These are phyloP conservation scores for Cyphotilapia sp. DNA, from an alignment of 2,113 vertebrate genomes.

Conservation along the genomic window DNA sequence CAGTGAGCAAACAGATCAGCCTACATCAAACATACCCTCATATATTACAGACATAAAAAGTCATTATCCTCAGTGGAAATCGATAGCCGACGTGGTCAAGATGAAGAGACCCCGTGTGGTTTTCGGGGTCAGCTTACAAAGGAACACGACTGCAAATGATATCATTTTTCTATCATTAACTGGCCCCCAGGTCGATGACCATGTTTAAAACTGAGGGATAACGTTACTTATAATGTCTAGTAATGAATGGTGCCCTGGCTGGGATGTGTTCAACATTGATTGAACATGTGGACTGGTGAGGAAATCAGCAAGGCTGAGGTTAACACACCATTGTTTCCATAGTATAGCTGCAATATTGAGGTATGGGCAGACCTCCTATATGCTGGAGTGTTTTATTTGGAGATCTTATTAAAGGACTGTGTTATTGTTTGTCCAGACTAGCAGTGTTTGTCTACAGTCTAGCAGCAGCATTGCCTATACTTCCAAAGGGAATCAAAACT, in stretches of 20 bases:
- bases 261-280: constrained; percentile 46
- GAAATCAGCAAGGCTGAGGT: constrained; percentile 6
- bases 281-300: neutral
- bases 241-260: constrained; percentile 54
- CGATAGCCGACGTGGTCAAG: constrained; percentile 61
- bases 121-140: constrained; percentile 65
- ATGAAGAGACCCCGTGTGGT: constrained; percentile 61
- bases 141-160: constrained; percentile 57
- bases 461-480: neutral
- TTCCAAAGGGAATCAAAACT: neutral
- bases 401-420: constrained; percentile 43
- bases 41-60: constrained; percentile 70
- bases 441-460: constrained; percentile 44
- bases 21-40: constrained; percentile 60
- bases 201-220: constrained; percentile 52
- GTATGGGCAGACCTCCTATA: neutral
- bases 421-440: constrained; percentile 48
- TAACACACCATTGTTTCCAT: constrained; percentile 27
- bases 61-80: constrained; percentile 69
- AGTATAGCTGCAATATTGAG: constrained; percentile 24
- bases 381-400: constrained; percentile 29
- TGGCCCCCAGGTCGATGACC: constrained; percentile 50
- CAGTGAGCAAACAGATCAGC: constrained; percentile 61
- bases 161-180: constrained; percentile 65
- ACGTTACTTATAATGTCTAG: constrained; percentile 47